Conservation (phyloP, 2,888 invertebrate genomes). For the Biston betularia region DNA sequence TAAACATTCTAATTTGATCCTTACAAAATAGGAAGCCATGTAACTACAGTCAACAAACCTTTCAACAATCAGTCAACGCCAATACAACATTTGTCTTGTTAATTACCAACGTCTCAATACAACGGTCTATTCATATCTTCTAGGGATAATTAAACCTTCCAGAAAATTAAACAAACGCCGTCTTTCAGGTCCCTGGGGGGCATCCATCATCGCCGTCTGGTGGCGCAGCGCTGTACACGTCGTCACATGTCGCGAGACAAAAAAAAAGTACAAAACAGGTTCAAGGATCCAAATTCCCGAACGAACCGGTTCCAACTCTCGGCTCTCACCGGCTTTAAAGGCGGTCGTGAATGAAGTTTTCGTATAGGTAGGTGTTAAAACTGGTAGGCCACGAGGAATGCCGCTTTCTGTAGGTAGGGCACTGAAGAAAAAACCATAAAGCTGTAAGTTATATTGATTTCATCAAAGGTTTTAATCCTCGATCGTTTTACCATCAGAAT, state of each 20-base stretch:
- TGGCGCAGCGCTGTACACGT: slow-evolving; percentile 42
- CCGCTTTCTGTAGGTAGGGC: slow-evolving; percentile 38
- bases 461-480: slow-evolving; percentile 14
- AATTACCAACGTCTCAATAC: slow-evolving; percentile 36
- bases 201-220: slow-evolving; percentile 56
- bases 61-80: slow-evolving; percentile 29
- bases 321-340: slow-evolving; percentile 41
- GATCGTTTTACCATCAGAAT: slow-evolving; percentile 22
- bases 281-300: slow-evolving; percentile 58
- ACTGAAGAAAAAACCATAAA: slow-evolving; percentile 12
- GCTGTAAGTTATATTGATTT: slow-evolving; percentile 5
- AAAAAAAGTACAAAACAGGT: slow-evolving; percentile 47
- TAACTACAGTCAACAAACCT: slow-evolving; percentile 24
- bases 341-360: slow-evolving; percentile 45
- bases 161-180: slow-evolving; percentile 45
- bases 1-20: neutral
- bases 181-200: slow-evolving; percentile 45
- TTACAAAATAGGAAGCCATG: neutral
- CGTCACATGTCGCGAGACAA: slow-evolving; percentile 48
- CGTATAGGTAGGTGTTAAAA: slow-evolving; percentile 36
- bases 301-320: slow-evolving; percentile 56
- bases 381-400: slow-evolving; percentile 35
- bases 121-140: slow-evolving; percentile 39
- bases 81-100: slow-evolving; percentile 33
- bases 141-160: slow-evolving; percentile 46